These are phyloP conservation scores for Tribolium freemani DNA, from an alignment of 2,888 invertebrate genomes.

Conservation along the genomic window DNA sequence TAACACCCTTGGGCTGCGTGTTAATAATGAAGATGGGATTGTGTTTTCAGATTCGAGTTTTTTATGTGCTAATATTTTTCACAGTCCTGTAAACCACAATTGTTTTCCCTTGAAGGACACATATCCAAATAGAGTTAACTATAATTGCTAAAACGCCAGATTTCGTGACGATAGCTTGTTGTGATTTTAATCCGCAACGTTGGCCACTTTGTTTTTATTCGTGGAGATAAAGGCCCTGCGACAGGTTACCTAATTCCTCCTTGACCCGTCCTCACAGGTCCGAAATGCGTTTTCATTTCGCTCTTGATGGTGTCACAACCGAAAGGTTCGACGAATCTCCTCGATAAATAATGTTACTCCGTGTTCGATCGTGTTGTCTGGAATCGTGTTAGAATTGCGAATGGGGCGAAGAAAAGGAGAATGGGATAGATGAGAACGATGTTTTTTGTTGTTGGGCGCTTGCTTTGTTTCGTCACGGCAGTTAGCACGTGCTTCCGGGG, in stretches of 20 bases:
- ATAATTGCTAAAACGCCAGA: conserved; percentile 38
- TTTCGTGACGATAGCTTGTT: conserved; percentile 30
- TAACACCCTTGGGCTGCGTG: background rate
- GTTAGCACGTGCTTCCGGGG: conserved; percentile 54
- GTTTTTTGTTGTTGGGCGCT: conserved; percentile 49
- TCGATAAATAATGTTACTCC: conserved; percentile 44
- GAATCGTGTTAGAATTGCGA: conserved; percentile 44
- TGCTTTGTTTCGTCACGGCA: conserved; percentile 56
- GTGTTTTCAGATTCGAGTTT: no score
- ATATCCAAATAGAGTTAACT: conserved; percentile 17
- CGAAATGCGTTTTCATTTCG: conserved; percentile 33
- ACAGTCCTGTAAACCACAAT: background rate
- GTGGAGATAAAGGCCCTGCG: conserved; percentile 18
- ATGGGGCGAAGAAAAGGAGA: conserved; percentile 32
- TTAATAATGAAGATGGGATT: background rate
- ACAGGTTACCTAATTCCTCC: conserved; percentile 22
- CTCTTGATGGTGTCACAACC: conserved; percentile 19
- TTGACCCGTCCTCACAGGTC: conserved; percentile 5
- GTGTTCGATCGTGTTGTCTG: conserved; percentile 40
- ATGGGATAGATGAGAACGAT: conserved; percentile 45
- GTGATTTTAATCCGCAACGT: conserved; percentile 21
- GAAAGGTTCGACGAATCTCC: conserved; percentile 36
- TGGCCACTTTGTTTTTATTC: conserved; percentile 8
- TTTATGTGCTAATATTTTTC: background rate
- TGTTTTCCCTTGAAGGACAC: conserved; percentile 5